phyloP scores from a whole-genome alignment of 2,113 vertebrate species.

The Calypte anna region DNA sequence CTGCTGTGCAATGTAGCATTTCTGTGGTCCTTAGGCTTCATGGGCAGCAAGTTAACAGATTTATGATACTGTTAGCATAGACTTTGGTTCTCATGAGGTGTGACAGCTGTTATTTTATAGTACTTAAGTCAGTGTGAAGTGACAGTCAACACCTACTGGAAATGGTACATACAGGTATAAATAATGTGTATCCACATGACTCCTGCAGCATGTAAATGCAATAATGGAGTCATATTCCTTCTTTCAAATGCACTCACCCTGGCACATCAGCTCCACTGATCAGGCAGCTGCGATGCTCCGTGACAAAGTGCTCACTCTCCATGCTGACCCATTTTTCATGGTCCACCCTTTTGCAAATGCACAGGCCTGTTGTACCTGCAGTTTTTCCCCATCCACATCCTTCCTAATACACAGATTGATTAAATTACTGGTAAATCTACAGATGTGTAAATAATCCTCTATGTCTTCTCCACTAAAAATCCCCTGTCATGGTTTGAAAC shows the following conservation, averaged over 20 bases:
- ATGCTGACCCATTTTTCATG: not conserved
- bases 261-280: not conserved
- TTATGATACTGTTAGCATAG: conserved; percentile 13
- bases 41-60: conserved; percentile 36
- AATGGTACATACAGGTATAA: conserved; percentile 58
- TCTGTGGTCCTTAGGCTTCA: not conserved
- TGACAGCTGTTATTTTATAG: conserved; percentile 72
- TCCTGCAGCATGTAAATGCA: conserved; percentile 1
- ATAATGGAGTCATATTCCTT: not conserved
- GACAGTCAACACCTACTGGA: conserved; percentile 57
- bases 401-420: conserved; percentile 5
- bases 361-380: not conserved
- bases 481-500: no score
- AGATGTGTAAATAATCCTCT: not conserved
- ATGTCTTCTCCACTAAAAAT: not conserved
- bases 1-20: not conserved
- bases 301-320: not conserved
- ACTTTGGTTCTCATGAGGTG: conserved; percentile 41
- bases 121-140: conserved; percentile 50
- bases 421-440: conserved; percentile 16
- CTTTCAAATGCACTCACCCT: not conserved
- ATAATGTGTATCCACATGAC: conserved; percentile 41
- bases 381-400: not conserved
- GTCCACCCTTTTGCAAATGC: not conserved
- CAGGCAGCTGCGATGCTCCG: not conserved